Percentiles rank a stretch among this genome's conserved stretches.
Evolutionary conservation across 2,888 invertebrate species (phyloP).

Genomic region (Epistrophe grossulariae): DNA sequence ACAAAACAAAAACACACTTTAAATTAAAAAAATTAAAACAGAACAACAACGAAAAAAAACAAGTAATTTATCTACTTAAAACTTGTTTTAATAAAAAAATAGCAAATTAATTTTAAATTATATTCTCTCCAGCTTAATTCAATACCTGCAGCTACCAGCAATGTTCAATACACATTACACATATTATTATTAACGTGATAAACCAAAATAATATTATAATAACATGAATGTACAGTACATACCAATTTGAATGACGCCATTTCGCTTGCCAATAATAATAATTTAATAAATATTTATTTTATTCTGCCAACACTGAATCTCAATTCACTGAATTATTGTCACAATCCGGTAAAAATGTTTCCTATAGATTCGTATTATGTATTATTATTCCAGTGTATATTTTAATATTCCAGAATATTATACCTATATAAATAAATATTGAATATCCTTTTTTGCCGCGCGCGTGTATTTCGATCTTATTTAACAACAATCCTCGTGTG

Average conservation of each 20-base stretch:
- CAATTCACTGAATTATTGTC: slow-evolving; percentile 49
- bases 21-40: neutral
- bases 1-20: neutral
- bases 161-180: neutral
- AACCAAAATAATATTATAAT: neutral
- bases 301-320: slow-evolving; percentile 38
- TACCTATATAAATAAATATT: slow-evolving; percentile 38
- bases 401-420: neutral
- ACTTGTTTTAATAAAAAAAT: slow-evolving; percentile 6
- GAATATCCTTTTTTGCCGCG: slow-evolving; percentile 41
- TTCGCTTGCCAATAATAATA: slow-evolving; percentile 24
- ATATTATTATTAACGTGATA: neutral
- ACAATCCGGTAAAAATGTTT: neutral
- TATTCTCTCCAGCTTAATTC: slow-evolving; percentile 3
- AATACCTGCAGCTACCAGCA: neutral
- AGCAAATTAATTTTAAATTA: neutral
- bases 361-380: neutral
- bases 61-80: neutral
- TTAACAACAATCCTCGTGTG: slow-evolving; percentile 55
- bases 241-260: slow-evolving; percentile 62
- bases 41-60: neutral
- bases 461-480: slow-evolving; percentile 60
- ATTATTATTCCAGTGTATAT: neutral
- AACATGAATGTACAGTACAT: slow-evolving; percentile 24
- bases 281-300: slow-evolving; percentile 29